These are phyloP conservation scores for Ophioninae sp. DNA, from an alignment of 2,888 invertebrate species.

Conservation along the genomic window DNA sequence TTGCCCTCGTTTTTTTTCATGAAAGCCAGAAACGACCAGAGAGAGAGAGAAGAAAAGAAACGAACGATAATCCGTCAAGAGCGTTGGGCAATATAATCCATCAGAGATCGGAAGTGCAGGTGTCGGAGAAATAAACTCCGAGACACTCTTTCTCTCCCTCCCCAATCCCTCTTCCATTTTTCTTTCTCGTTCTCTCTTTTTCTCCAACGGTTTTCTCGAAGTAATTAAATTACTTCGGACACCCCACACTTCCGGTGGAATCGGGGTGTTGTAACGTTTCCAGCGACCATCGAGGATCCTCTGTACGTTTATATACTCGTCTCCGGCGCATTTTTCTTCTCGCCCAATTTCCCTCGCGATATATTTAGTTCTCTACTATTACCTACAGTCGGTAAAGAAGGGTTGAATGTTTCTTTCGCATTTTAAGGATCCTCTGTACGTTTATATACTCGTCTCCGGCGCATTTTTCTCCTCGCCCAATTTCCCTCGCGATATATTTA, in stretches of 20 bases:
- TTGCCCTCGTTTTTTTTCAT: conserved; percentile 30
- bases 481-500: conserved; percentile 7
- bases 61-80: conserved; percentile 78
- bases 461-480: neutral
- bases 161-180: neutral
- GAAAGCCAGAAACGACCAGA: neutral
- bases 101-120: conserved; percentile 75
- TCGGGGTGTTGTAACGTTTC: conserved; percentile 56
- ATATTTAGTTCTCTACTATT: neutral
- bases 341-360: conserved; percentile 4
- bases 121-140: conserved; percentile 64
- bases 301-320: conserved; percentile 24
- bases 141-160: neutral
- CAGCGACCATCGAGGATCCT: conserved; percentile 51
- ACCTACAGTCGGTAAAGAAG: too few species aligned
- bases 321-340: neutral
- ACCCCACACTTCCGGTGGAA: conserved; percentile 55
- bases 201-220: conserved; percentile 61
- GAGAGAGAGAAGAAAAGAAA: conserved; percentile 55
- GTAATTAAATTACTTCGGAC: conserved; percentile 73
- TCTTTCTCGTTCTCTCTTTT: too few species aligned
- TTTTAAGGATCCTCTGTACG: conserved; percentile 44
- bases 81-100: conserved; percentile 78
- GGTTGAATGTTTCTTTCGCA: too few species aligned
- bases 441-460: conserved; percentile 10